Conservation (phyloP, 2,113 vertebrate species). For the Dendrocopos noguchii region DNA sequence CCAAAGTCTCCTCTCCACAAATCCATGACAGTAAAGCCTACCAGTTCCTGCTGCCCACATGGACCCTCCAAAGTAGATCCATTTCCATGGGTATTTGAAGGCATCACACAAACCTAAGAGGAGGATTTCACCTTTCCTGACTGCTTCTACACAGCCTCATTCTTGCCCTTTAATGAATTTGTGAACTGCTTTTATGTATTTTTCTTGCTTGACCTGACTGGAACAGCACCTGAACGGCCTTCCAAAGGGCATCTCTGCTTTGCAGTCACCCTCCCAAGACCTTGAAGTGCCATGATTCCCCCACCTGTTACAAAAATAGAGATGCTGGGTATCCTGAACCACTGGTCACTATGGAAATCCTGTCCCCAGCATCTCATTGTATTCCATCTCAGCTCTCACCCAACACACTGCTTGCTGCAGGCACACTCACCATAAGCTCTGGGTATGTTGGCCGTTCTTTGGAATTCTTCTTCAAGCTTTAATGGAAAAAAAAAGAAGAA, state of each 20-base stretch:
- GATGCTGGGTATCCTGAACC: background rate
- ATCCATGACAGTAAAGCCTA: background rate
- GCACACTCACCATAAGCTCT: conserved; percentile 93
- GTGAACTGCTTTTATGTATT: background rate
- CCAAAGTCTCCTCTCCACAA: conserved; percentile 1
- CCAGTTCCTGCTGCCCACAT: background rate
- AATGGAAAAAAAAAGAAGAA: background rate
- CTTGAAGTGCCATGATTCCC: background rate
- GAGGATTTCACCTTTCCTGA: background rate
- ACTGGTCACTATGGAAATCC: background rate
- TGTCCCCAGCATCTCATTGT: background rate
- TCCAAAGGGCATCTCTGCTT: background rate
- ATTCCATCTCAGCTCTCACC: background rate
- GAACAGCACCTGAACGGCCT: background rate
- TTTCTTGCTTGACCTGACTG: background rate
- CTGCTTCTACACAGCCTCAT: background rate
- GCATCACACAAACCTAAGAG: background rate
- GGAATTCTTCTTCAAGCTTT: conserved; percentile 98
- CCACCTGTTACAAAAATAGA: background rate
- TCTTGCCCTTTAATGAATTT: background rate
- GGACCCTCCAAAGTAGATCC: background rate
- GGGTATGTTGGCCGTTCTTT: conserved; percentile 95
- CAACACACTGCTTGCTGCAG: background rate
- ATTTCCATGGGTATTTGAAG: background rate
- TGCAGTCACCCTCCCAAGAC: background rate